phyloP scores from a whole-genome alignment of 2,113 vertebrate genomes.

The Alces alces region DNA sequence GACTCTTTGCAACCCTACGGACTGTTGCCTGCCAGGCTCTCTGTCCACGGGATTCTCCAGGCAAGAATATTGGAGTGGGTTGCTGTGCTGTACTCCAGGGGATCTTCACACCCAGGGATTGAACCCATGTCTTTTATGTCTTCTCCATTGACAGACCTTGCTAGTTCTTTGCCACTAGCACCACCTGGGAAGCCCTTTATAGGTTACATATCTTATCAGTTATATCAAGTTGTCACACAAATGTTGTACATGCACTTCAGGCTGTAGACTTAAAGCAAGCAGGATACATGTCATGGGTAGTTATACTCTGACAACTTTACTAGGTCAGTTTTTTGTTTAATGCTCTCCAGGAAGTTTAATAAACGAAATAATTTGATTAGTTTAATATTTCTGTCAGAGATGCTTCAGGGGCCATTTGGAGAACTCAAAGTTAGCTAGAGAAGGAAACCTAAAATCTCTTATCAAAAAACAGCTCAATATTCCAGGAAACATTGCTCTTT shows the following conservation, averaged over 20 bases:
- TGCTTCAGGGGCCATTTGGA: neutral
- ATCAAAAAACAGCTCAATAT: neutral
- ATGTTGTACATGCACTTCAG: neutral
- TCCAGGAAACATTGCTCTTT: neutral
- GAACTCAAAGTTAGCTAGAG: neutral
- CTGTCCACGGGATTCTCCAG: neutral
- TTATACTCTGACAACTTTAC: neutral
- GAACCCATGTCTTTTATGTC: neutral
- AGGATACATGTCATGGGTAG: neutral
- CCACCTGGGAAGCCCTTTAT: neutral
- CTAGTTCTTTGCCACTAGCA: neutral
- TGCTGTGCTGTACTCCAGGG: neutral
- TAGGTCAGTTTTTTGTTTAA: neutral
- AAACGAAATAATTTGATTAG: neutral
- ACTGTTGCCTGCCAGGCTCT: neutral
- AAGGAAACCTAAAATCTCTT: neutral
- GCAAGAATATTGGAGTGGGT: neutral
- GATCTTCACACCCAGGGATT: neutral
- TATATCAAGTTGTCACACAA: neutral
- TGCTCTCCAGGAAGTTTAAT: neutral
- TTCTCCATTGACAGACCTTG: neutral
- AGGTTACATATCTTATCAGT: neutral
- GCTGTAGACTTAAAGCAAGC: neutral
- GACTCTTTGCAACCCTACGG: neutral
- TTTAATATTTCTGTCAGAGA: neutral